Base-by-base conservation (phyloP, 2,888 invertebrate genomes). In the Chaetoderma sp. region DNA sequence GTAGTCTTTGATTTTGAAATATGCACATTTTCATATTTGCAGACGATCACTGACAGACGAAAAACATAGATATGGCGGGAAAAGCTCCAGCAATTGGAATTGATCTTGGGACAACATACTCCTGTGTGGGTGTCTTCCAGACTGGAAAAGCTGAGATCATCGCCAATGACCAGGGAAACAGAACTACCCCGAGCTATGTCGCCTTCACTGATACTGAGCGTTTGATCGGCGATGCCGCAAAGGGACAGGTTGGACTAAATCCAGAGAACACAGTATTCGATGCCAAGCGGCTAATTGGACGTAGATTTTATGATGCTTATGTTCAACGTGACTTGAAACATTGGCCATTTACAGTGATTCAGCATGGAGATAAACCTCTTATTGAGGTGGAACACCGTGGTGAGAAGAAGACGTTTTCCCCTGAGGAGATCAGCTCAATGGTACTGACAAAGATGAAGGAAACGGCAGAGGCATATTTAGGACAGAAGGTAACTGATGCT, bases 351-450 rank as follows among this genome's bases (percentile, higher is more conserved):
- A 63, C 65, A 28, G 73, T 76, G 30, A 57, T 68, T n/a, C 70
- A 65, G 27, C 60, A 71, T 16, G 56, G 30, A 18, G 32, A 30
- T 5, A 64, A 64, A 21, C 65, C 65, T 18, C 63, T 42, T 21
- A 28, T 65, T n/a, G 10, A 55, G 18, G 61, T 65, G 5, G 47
- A 47, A 5, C 72, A 63, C 89, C 94, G 94, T 84, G 94, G 94
- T 49, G 94, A 94, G 87, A 88, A 88, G 68, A 96, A 95, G 86
- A 90, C 90, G 21, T 94, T 94, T 89, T 92, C 92, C 87, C 94
- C 94, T 0, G 94, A 95, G 86, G 94, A 94, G 88, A 91, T 95
- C 72, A 92, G 92, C 83, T 93, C 94, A 45, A 94, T 94, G 94
- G 94, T 95, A 57, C 89, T 95, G 72, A 92, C 91, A 25, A 95